Percentiles rank a stretch among this genome's conserved stretches.
phyloP scores from a whole-genome alignment of 2,888 invertebrate genomes.

The Scaeva pyrastri region DNA sequence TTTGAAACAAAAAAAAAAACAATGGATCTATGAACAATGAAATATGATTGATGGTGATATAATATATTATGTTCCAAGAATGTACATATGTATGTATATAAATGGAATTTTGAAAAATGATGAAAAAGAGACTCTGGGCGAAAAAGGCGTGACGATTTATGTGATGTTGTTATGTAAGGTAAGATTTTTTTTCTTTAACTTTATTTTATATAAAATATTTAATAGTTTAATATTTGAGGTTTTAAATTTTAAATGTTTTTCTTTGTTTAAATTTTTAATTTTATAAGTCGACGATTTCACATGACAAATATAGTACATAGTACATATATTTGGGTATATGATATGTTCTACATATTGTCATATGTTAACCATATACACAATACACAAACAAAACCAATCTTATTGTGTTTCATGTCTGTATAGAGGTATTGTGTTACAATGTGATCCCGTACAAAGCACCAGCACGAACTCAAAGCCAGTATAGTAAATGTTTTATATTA shows the following conservation, averaged over 20 bases:
- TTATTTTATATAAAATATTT: conserved; percentile 6
- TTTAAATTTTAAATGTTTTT: background rate
- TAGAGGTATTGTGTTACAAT: conserved; percentile 71
- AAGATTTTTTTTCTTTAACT: conserved; percentile 26
- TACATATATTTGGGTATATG: conserved; percentile 73
- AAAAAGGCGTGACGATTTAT: background rate
- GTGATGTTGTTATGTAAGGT: conserved; percentile 7
- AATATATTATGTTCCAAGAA: conserved; percentile 41
- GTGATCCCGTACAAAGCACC: conserved; percentile 76
- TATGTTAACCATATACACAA: conserved; percentile 68
- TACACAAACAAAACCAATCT: conserved; percentile 75
- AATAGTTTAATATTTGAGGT: conserved; percentile 2
- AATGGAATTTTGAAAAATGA: conserved; percentile 13
- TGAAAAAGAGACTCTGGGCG: conserved; percentile 30
- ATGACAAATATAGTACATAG: conserved; percentile 75
- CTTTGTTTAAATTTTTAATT: conserved; percentile 6
- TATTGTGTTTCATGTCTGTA: conserved; percentile 70
- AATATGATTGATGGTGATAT: conserved; percentile 57
- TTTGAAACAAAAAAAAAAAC: conserved; percentile 38
- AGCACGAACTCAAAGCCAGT: conserved; percentile 76
- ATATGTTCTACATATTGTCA: conserved; percentile 71
- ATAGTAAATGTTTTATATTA: conserved; percentile 46
- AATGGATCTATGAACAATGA: conserved; percentile 27
- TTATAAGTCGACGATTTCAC: conserved; percentile 41
- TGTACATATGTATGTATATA: conserved; percentile 34